These are phyloP conservation scores for Bedellia somnulentella DNA, from an alignment of 2,888 invertebrate species.

Conservation along the genomic window DNA sequence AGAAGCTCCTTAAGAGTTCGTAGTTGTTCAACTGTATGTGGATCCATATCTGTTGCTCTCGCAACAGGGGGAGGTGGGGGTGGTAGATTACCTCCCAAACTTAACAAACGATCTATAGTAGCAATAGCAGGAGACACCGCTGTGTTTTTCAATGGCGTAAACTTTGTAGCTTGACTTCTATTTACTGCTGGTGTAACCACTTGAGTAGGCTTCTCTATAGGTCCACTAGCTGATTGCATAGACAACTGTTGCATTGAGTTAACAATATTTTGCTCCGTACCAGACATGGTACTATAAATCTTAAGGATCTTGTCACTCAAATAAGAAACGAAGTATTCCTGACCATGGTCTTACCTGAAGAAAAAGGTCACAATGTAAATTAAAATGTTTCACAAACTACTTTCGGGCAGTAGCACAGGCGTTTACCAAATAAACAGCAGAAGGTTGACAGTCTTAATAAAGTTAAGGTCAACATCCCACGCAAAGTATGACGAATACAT, in stretches of 20 bases:
- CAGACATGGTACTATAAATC: conserved; percentile 52
- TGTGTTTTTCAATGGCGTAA: conserved; percentile 34
- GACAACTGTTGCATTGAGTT: conserved; percentile 57
- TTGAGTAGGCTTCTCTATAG: conserved; percentile 51
- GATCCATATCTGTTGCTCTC: conserved; percentile 47
- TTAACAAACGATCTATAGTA: conserved; percentile 50
- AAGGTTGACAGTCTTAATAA: conserved; percentile 4
- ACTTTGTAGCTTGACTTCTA: conserved; percentile 37
- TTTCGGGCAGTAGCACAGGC: too few relatives aligned
- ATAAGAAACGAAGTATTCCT: too few relatives aligned
- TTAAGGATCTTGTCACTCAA: too few relatives aligned
- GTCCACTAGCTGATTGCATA: conserved; percentile 47
- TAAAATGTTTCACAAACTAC: too few relatives aligned
- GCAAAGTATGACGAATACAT: conserved; percentile 22
- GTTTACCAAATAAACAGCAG: too few relatives aligned
- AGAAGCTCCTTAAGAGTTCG: conserved; percentile 62
- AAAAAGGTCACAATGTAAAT: conserved; percentile 11
- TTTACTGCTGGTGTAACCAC: conserved; percentile 55
- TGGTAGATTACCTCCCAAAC: conserved; percentile 40
- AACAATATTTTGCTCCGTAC: conserved; percentile 54
- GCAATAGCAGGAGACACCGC: conserved; percentile 53
- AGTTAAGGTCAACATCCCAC: conserved; percentile 39
- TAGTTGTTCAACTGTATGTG: conserved; percentile 61
- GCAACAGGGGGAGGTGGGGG: conserved; percentile 48
- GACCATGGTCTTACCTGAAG: conserved; percentile 42